Percentiles rank a stretch among this genome's conserved stretches.
phyloP scores from a whole-genome alignment of 2,797 vertebrate species.

The Neopelma chrysocephalum region DNA sequence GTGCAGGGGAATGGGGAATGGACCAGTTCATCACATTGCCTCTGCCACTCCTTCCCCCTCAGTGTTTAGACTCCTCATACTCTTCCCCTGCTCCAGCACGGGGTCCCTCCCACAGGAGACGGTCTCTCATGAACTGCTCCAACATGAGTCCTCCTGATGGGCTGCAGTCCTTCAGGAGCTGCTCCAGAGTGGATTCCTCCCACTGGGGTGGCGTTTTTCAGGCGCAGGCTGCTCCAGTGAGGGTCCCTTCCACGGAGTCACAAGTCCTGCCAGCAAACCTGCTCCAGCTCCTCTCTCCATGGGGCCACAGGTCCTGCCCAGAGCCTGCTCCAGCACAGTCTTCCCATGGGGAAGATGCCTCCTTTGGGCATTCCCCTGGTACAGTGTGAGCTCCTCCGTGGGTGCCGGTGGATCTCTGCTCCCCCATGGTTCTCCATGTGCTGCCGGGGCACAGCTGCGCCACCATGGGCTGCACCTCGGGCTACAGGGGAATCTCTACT shows the following conservation, averaged over 20 bases:
- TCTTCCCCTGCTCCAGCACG: fast-evolving
- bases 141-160: fast-evolving
- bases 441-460: neutral
- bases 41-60: neutral
- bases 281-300: neutral
- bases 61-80: fast-evolving
- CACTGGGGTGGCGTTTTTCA: no score
- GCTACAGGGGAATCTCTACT: neutral
- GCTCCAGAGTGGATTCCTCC: neutral
- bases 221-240: neutral
- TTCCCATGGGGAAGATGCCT: no score
- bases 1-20: neutral
- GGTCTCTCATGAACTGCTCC: neutral
- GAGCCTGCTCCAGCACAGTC: fast-evolving
- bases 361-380: neutral
- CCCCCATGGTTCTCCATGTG: neutral
- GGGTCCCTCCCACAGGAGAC: neutral
- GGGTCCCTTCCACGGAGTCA: fast-evolving
- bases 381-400: neutral
- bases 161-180: neutral
- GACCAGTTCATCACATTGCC: neutral
- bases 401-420: neutral
- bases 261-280: neutral
- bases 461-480: neutral
- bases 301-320: no score